Evolutionary conservation across 2,797 vertebrate species (phyloP).

Genomic region (Otolemur crassicaudatus): DNA sequence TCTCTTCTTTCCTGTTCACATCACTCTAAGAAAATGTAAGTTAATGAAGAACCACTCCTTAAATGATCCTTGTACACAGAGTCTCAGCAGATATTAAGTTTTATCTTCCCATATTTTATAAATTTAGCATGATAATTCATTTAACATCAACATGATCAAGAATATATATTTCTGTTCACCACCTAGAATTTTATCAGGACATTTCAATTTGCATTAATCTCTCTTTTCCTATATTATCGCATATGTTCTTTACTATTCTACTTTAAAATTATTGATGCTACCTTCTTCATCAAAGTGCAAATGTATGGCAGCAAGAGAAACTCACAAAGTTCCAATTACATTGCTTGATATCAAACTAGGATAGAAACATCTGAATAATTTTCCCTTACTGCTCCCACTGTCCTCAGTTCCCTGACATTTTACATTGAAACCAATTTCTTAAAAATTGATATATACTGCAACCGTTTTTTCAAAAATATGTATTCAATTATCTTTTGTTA

Average conservation of each 20-base stretch:
- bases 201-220: neutral
- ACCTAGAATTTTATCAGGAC: neutral
- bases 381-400: neutral
- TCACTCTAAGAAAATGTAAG: neutral
- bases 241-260: neutral
- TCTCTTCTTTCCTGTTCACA: neutral
- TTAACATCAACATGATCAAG: constrained; percentile 1
- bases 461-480: neutral
- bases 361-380: neutral
- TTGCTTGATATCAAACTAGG: neutral
- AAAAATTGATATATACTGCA: neutral
- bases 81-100: neutral
- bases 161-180: neutral
- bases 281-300: neutral
- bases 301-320: neutral
- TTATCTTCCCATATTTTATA: neutral
- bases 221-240: neutral
- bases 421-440: neutral
- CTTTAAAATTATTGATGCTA: neutral
- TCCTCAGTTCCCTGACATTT: neutral
- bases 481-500: neutral
- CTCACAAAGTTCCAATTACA: neutral
- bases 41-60: neutral
- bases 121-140: neutral
- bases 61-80: neutral